phyloP scores from a whole-genome alignment of 2,797 vertebrate species.

The Miichthys miiuy region DNA sequence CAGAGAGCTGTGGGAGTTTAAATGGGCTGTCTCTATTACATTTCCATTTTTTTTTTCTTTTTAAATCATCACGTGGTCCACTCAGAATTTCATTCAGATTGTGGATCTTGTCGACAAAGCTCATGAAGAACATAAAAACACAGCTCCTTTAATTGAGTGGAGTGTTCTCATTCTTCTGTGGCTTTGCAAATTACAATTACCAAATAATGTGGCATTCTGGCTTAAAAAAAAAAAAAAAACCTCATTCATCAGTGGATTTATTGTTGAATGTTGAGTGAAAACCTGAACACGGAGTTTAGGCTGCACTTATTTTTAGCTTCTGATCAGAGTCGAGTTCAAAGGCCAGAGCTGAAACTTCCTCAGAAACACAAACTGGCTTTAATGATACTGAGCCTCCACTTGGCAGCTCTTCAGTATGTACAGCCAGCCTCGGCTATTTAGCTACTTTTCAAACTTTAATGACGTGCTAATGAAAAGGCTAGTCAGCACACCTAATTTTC shows the following conservation, averaged over 20 bases:
- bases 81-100: neutral
- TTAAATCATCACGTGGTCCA: neutral
- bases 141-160: neutral
- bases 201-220: neutral
- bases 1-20: slow-evolving; percentile 16
- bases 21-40: neutral
- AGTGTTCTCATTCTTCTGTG: neutral
- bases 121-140: neutral
- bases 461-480: slow-evolving; percentile 68
- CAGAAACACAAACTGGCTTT: slow-evolving; percentile 22
- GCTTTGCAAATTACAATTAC: neutral
- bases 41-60: neutral
- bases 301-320: neutral
- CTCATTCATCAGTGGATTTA: slow-evolving; percentile 6
- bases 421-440: slow-evolving; percentile 45
- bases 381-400: slow-evolving; percentile 20
- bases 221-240: neutral
- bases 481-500: slow-evolving; percentile 59
- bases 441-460: slow-evolving; percentile 71
- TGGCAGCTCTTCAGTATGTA: slow-evolving; percentile 37
- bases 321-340: slow-evolving; percentile 16
- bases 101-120: neutral
- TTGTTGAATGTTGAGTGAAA: neutral
- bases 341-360: slow-evolving; percentile 21
- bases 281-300: neutral